A percentile compares a stretch with the other conserved stretches of the same genome.
Conservation (phyloP, 2,797 vertebrate genomes). For the Clarias pachynema region DNA sequence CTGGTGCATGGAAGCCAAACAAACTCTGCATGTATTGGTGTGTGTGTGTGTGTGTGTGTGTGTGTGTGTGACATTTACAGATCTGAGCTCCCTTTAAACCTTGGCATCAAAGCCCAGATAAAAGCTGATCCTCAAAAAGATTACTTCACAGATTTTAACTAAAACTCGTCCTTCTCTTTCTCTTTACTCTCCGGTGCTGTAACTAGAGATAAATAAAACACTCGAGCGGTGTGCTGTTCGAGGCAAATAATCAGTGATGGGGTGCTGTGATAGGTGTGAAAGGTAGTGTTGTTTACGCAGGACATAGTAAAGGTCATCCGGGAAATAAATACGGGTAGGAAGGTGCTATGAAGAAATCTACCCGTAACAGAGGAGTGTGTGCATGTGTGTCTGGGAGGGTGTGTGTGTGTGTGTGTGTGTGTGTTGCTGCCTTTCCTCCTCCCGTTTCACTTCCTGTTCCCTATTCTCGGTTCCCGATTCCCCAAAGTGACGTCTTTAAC, state of each 20-base stretch:
- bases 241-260: neutral
- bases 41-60: neutral
- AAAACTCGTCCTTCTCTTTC: neutral
- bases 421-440: neutral
- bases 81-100: slow-evolving; percentile 18
- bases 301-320: neutral
- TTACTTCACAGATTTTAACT: neutral
- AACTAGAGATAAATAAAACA: neutral
- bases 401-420: neutral
- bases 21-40: neutral
- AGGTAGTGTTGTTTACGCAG: no score
- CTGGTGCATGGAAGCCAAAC: slow-evolving; percentile 57
- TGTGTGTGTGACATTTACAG: slow-evolving; percentile 47
- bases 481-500: neutral
- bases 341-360: neutral
- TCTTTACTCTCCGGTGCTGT: neutral
- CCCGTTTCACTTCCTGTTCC: neutral
- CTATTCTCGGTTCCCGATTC: slow-evolving; percentile 1
- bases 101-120: slow-evolving; percentile 45
- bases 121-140: slow-evolving; percentile 14
- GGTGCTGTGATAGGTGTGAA: neutral
- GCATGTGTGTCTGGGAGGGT: neutral
- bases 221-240: neutral
- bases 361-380: neutral
- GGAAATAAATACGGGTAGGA: neutral